Conservation (phyloP, 53 echinoderm and acorn worm species). For the Patiria pectinifera region DNA sequence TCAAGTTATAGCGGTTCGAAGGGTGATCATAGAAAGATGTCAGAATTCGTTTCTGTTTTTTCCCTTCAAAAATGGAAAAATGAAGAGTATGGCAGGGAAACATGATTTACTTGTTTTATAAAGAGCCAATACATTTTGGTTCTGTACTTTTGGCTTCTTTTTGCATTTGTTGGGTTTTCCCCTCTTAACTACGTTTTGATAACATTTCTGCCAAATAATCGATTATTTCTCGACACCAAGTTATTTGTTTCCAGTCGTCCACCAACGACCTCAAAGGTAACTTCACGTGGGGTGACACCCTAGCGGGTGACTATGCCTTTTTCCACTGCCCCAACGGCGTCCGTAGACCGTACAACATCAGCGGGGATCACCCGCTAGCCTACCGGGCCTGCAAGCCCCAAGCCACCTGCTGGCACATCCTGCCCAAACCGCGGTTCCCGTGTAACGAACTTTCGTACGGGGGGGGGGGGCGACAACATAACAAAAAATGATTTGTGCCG, state of each 20-base stretch:
- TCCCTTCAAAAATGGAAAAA: too few relatives aligned
- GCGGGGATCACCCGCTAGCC: slow-evolving; percentile 6
- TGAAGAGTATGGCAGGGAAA: too few relatives aligned
- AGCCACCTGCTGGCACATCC: slow-evolving; percentile 33
- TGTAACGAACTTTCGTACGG: slow-evolving; percentile 66
- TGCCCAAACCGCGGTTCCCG: slow-evolving; percentile 47
- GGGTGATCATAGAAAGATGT: too few relatives aligned
- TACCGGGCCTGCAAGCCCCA: slow-evolving; percentile 80
- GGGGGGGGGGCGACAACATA: slow-evolving; percentile 85
- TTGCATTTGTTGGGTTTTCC: too few relatives aligned
- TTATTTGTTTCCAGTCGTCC: slow-evolving; percentile 68
- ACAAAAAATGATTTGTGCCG: too few relatives aligned
- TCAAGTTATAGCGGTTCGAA: too few relatives aligned
- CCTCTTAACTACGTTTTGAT: too few relatives aligned
- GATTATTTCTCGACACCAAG: slow-evolving; percentile 21
- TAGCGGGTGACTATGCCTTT: slow-evolving; percentile 80
- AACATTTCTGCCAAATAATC: too few relatives aligned
- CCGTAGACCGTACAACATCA: slow-evolving; percentile 60
- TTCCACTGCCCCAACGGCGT: slow-evolving; percentile 82
- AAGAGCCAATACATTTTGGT: too few relatives aligned
- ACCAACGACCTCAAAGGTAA: slow-evolving; percentile 74
- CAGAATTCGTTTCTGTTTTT: too few relatives aligned
- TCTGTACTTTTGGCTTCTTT: too few relatives aligned
- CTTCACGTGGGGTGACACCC: slow-evolving; percentile 77
- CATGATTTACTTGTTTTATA: too few relatives aligned